Evolutionary conservation across 2,888 invertebrate genomes (phyloP), one percentile per base, ranked within the genome.

Genomic region (Oscheius myriophilus): DNA sequence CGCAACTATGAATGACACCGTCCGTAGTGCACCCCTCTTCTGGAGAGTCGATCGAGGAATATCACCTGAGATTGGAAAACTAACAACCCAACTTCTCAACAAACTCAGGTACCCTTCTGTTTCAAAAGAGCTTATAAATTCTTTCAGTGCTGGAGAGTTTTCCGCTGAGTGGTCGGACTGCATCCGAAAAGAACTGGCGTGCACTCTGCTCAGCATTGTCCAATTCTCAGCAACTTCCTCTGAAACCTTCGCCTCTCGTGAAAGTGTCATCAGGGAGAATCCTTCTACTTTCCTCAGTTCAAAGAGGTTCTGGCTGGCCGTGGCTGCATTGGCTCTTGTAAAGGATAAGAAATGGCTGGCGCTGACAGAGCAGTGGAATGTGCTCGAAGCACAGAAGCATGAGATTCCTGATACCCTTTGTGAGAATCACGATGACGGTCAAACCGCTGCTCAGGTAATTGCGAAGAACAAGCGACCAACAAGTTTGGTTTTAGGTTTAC

Each of bases 381-480:
- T 64, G 2, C 63, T 71, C 0, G 72, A 73, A 58, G 75, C 76
- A 18, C 64, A 80, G 65, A 69, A 63, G 42, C 62, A 73, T 21
- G 84, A 86, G 26, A 80, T 80, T 53, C 81, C 82, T 1, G 75
- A 79, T 6, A 75, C 78, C 3, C 91, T 92, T 75, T 98, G 97
- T 88, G 92, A 91, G 61, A 98, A 98, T 88, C 97, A 98, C 87
- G 97, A 98, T 86, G 97, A 98, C 87, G 84, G 84, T 23, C 70
- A 70, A 51, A 85, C 85, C 14, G 54, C 73, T 11, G 83, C 85
- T 21, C 75, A 77, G 67, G 75, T 74, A 14, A 33, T 25, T 14
- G 16, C 7, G 4, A 54, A 23, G 21, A 54, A 54, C 25, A 18
- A 25, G 4, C 3, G 7, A 55, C 12, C 43, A 3, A 53, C 53